Conservation (phyloP, 2,113 vertebrate species). For the Tringa solitaria region DNA sequence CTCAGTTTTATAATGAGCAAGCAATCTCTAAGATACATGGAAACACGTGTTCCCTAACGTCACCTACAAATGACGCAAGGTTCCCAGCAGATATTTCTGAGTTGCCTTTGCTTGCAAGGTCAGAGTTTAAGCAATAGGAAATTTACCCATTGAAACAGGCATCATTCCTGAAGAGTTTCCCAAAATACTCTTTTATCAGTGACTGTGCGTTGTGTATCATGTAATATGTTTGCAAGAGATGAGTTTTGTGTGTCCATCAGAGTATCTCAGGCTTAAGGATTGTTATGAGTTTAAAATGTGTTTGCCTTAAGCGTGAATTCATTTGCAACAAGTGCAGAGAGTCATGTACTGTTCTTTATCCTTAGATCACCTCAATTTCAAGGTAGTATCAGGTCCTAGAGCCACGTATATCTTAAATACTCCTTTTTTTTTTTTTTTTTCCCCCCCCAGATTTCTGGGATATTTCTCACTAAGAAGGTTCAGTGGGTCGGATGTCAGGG, state of each 20-base stretch:
- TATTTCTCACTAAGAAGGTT: conserved; percentile 80
- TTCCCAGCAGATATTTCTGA: background rate
- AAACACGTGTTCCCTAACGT: fast-evolving
- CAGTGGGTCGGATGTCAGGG: conserved; percentile 93
- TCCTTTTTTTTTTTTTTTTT: background rate
- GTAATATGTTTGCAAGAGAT: background rate
- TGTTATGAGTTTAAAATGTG: background rate
- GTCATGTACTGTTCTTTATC: background rate
- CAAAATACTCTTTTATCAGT: background rate
- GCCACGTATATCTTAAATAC: background rate
- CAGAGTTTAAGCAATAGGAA: background rate
- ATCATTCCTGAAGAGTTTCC: background rate
- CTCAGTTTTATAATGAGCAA: background rate
- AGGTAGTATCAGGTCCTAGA: background rate
- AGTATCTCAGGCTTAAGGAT: background rate
- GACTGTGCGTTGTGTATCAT: background rate
- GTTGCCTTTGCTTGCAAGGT: background rate
- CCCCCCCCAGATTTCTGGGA: conserved; percentile 84
- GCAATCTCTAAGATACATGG: fast-evolving
- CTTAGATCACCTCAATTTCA: background rate
- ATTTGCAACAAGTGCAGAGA: background rate
- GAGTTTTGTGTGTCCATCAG: background rate
- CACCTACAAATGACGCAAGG: background rate
- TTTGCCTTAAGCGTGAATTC: background rate
- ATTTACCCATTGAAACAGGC: background rate